Evolutionary conservation across 2,888 invertebrate species (phyloP).

Genomic region (Petrolisthes cinctipes): DNA sequence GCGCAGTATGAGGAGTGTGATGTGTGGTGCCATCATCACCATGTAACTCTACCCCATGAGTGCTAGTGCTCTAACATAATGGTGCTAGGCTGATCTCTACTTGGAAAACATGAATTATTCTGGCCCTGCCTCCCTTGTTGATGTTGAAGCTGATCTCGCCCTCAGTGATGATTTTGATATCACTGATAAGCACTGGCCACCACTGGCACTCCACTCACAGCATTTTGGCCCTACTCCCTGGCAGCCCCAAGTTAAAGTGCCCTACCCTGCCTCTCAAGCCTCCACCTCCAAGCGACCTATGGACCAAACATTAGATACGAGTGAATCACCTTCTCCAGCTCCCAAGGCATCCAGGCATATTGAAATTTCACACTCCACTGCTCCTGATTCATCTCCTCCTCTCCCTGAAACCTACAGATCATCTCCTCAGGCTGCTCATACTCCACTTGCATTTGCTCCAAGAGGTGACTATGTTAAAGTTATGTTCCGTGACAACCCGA

Average conservation of each 20-base stretch:
- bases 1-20: slow-evolving; percentile 16
- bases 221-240: slow-evolving; percentile 4
- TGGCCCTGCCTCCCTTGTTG: background rate
- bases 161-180: slow-evolving; percentile 7
- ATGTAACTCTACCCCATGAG: no score
- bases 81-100: no score
- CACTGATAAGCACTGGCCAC: background rate
- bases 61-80: background rate
- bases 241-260: no score
- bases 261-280: background rate
- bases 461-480: slow-evolving; percentile 23
- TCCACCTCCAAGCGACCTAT: no score
- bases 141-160: background rate
- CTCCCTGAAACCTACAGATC: no score
- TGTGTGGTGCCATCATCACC: background rate
- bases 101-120: no score
- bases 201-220: background rate
- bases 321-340: no score
- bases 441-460: slow-evolving; percentile 29
- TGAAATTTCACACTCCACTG: background rate
- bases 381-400: background rate
- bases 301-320: no score
- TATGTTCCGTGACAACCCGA: slow-evolving; percentile 18
- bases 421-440: no score
- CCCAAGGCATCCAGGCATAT: background rate